Evolutionary conservation across 1,140 invertebrate species (phyloP), one percentile per base, ranked within the genome.

Genomic region (Anastrepha ludens): DNA sequence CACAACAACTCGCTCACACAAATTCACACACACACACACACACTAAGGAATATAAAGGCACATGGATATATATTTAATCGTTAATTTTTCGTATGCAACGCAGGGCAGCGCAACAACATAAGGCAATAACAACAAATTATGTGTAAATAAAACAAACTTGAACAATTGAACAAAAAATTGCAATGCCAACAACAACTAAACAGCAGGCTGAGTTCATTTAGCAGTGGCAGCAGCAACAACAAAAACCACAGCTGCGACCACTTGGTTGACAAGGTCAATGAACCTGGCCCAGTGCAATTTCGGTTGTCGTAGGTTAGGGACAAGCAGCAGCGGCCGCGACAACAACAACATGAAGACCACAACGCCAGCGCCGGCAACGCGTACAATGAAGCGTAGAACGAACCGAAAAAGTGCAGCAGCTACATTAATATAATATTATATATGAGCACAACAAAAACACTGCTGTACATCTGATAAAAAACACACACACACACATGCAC

Each of bases 251-350:
- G 64, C 64, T 29, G 64, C 6, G 6, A 20, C 64, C 20, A 39
- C 9, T 81, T 29, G n/a, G 7, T 81, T 81, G 74, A 58, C 39
- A 86, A 86, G 85, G 85, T 86, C 85, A 65, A n/a, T 50, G 85
- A 86, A 60, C 85, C 85, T 86, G 85, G 39, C 59, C 55, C 85
- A 86, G 62, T 41, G 58, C 29, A 86, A 62, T 86, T 86, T 86
- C 50, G 85, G 85, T 86, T 86, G 62, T 44, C 58, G 62, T 86
- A 86, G 85, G 85, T 86, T 86, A 86, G 85, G 85, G 47, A 81
- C 74, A 81, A 81, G n/a, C 74, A 81, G 74, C 50, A 81, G 47
- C 47, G n/a, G 39, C 6, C n/a, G n/a, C 39, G 15, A 20, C 47
- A 67, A 5, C n/a, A 29, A 67, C 29, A 67, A 67, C 47, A 55